Evolutionary conservation across 2,113 vertebrate genomes (phyloP).

Genomic region (Myotis davidii): DNA sequence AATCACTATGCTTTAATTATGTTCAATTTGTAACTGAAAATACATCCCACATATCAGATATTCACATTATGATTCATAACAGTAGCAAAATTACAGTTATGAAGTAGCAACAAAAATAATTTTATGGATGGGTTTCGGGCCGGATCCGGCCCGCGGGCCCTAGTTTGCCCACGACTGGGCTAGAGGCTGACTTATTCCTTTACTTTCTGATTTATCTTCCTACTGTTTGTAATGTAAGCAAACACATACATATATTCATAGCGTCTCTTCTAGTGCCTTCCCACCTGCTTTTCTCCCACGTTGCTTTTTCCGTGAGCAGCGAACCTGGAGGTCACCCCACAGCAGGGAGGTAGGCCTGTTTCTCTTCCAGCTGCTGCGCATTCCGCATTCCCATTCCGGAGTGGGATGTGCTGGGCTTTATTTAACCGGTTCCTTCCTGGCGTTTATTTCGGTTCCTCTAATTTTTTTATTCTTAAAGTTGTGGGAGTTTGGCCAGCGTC

Average conservation of each 20-base stretch:
- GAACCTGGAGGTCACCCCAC: neutral
- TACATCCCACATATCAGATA: too few relatives aligned
- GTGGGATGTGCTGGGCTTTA: neutral
- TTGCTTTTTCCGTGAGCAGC: too few relatives aligned
- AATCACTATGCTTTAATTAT: too few relatives aligned
- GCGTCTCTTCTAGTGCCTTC: too few relatives aligned
- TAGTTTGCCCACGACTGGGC: too few relatives aligned
- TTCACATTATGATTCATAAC: too few relatives aligned
- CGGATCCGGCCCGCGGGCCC: too few relatives aligned
- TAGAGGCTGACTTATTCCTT: neutral
- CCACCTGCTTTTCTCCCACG: rapidly evolving
- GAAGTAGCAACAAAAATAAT: too few relatives aligned
- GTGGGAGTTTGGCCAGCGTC: neutral
- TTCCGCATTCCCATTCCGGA: neutral
- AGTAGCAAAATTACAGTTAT: too few relatives aligned
- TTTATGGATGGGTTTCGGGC: too few relatives aligned
- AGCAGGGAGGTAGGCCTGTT: rapidly evolving
- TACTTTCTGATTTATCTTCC: neutral
- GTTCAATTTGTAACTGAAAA: too few relatives aligned
- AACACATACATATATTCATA: too few relatives aligned
- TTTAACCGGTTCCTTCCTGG: neutral
- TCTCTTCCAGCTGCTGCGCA: rapidly evolving
- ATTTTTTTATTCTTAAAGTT: neutral
- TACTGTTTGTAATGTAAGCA: neutral
- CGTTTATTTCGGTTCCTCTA: neutral